Base-by-base conservation (phyloP, 2,888 invertebrate species). In the Synergus itoensis region DNA sequence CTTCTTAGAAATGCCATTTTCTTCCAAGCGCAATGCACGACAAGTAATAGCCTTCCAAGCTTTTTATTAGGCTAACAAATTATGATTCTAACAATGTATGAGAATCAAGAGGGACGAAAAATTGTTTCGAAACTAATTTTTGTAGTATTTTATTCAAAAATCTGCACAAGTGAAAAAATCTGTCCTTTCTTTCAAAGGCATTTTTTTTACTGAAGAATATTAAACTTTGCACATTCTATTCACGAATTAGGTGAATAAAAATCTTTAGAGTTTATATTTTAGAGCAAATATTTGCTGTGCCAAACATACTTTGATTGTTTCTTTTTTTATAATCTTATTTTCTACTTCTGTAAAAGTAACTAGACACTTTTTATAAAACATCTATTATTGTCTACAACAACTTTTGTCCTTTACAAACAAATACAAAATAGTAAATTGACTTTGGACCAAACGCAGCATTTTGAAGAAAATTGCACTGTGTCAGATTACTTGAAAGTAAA, bases 11-110 rank as follows among this genome's bases (percentile, higher is more conserved):
- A 73, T 73, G 53, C 73, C 53, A 53, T 53, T 53, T 53, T 53
- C 12, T 73, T 53, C 73, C 36, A 36, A 73, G 73, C 73, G 73
- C n/a, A 53, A 73, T 73, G 53, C 73, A 65, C 12, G 65, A 43
- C 41, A 65, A 43, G 12, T 43, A 65, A 65, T 65, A 65, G 65
- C 65, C 43, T 65, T 65, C 65, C 41, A 43, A 65, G 16, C 65
- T 65, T 65, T 65, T 65, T 65, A 43, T 65, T 65, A 41, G 11
- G 41, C 36, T 7, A 36, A 36, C 7, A 36, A 36, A 36, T 36
- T 36, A 7, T 36, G 36, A 36, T 36, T 48, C 28, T 48, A 45
- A 69, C 9, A 48, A 48, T 48, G 16, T 48, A 73, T 53, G n/a
- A 73, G 45, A 36, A 53, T 73, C 16, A 73, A 53, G 53, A 18